A percentile compares a stretch with the other conserved stretches of the same genome.
phyloP scores from a whole-genome alignment of 2,888 invertebrate species.

The Frankliniella fusca region DNA sequence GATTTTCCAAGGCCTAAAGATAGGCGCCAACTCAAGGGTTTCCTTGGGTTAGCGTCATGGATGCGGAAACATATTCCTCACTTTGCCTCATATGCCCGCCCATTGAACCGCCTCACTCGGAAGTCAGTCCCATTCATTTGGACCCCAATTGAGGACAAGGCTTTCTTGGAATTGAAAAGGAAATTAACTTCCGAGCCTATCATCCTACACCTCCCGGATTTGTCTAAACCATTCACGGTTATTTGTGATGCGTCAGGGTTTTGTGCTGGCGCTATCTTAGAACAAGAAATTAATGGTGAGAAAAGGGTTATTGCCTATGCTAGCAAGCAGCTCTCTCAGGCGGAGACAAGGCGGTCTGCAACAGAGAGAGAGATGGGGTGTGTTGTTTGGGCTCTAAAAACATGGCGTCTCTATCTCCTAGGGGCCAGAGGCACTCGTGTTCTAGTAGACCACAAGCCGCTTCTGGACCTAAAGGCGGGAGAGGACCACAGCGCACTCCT shows the following conservation, averaged over 20 bases:
- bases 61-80: not conserved
- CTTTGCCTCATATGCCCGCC: not conserved
- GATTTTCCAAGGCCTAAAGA: not conserved
- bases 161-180: not conserved
- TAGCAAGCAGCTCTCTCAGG: not conserved
- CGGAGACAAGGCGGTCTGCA: not conserved
- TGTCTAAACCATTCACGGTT: not conserved
- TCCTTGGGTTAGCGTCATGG: not conserved
- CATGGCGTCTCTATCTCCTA: not conserved
- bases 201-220: not conserved
- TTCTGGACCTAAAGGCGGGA: not conserved
- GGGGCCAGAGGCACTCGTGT: not conserved
- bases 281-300: not conserved
- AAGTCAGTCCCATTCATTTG: not conserved
- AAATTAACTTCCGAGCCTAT: not conserved
- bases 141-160: not conserved
- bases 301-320: not conserved
- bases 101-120: not conserved
- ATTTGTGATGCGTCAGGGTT: not conserved
- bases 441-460: not conserved
- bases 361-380: not conserved
- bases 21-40: not conserved
- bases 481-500: slow-evolving; percentile 11
- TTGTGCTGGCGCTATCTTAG: not conserved
- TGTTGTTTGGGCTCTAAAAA: not conserved